Conservation (phyloP, 1,140 invertebrate species). For the Aradophagus sp. region DNA sequence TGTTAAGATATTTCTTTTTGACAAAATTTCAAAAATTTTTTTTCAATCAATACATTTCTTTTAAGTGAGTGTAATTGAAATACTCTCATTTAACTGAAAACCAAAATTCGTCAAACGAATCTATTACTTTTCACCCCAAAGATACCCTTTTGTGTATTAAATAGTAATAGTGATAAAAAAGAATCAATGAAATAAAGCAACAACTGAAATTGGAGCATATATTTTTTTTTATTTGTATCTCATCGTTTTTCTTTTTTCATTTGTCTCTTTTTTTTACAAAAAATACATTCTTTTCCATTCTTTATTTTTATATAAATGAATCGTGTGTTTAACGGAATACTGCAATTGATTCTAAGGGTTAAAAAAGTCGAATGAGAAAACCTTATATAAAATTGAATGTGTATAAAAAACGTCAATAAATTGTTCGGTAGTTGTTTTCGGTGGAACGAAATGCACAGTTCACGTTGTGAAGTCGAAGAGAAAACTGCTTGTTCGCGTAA, state of each 20-base stretch:
- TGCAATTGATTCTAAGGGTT: conserved; percentile 34
- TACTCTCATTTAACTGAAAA: no score
- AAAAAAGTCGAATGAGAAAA: conserved; percentile 30
- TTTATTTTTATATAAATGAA: conserved; percentile 52
- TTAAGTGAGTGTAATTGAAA: no score
- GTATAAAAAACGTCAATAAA: conserved; percentile 51
- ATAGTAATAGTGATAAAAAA: no score
- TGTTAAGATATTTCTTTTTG: no score
- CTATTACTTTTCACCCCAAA: no score
- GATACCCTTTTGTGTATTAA: no score
- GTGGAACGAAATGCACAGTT: conserved; percentile 33
- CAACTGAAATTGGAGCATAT: conserved; percentile 38
- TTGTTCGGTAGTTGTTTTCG: conserved; percentile 9
- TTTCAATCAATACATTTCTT: no score
- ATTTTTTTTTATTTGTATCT: conserved; percentile 52
- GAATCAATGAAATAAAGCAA: conserved; percentile 32
- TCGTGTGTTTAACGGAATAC: conserved; percentile 38
- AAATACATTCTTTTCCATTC: conserved; percentile 56
- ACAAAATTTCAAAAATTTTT: no score
- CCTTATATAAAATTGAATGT: conserved; percentile 44
- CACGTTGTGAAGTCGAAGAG: conserved; percentile 41
- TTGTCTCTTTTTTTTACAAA: conserved; percentile 49
- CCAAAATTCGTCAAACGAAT: no score
- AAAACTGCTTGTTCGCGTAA: conserved; percentile 29
- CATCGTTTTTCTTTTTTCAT: conserved; percentile 30